A percentile compares a stretch with the other conserved stretches of the same genome.
Evolutionary conservation across 1,140 invertebrate species (phyloP).

Genomic region (Latrodectus geometricus): DNA sequence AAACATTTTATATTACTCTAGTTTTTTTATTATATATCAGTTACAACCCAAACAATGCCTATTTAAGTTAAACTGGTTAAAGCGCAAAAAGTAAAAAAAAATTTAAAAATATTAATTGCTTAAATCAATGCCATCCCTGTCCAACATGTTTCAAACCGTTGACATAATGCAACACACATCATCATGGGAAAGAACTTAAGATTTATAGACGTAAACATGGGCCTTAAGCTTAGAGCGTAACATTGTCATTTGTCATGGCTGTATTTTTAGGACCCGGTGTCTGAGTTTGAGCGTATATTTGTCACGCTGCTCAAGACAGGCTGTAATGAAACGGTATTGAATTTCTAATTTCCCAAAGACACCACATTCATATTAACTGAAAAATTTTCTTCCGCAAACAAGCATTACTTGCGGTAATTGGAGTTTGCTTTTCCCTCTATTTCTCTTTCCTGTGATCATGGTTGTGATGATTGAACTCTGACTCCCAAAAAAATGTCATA

Average conservation of each 20-base stretch:
- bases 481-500: neutral
- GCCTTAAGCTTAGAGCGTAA: neutral
- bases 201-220: too few relatives aligned
- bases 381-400: neutral
- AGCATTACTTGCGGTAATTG: neutral
- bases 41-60: too few relatives aligned
- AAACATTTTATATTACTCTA: too few relatives aligned
- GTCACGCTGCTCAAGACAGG: conserved; percentile 14
- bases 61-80: too few relatives aligned
- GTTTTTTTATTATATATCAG: too few relatives aligned
- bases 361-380: neutral
- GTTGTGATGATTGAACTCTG: neutral
- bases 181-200: too few relatives aligned
- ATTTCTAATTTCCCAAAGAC: conserved; percentile 29
- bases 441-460: neutral
- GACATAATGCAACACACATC: too few relatives aligned
- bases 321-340: neutral
- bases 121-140: too few relatives aligned
- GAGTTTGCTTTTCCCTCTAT: neutral
- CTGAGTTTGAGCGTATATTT: neutral
- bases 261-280: neutral
- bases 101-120: too few relatives aligned
- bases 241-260: neutral
- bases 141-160: too few relatives aligned
- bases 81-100: too few relatives aligned